phyloP scores from a whole-genome alignment of 2,797 vertebrate species.

The Phrynocephalus guinanensis region DNA sequence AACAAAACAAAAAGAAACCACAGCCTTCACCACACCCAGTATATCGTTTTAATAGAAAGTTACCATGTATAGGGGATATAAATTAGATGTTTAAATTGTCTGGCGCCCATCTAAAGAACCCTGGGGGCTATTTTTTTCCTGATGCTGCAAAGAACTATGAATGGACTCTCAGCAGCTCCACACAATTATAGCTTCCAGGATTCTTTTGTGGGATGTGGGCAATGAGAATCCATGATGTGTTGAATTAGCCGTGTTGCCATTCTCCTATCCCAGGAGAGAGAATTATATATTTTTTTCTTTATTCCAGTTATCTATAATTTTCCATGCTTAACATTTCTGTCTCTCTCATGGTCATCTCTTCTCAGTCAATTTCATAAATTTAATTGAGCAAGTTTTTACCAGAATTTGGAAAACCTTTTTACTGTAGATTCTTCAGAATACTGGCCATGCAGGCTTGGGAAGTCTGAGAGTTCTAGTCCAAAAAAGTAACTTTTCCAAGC shows the following conservation, averaged over 20 bases:
- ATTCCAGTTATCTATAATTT: not conserved
- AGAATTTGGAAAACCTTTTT: no score
- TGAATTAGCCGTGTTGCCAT: not conserved
- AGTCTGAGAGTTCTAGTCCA: no score
- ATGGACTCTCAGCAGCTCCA: not conserved
- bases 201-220: not conserved
- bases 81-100: not conserved
- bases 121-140: not conserved
- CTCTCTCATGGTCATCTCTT: not conserved
- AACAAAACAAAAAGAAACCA: not conserved
- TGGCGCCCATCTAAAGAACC: not conserved
- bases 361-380: constrained; percentile 2
- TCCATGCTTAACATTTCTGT: not conserved
- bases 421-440: no score
- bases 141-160: not conserved
- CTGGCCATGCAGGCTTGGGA: no score
- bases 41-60: not conserved
- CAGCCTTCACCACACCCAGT: no score
- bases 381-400: not conserved
- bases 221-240: not conserved
- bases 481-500: no score
- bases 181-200: not conserved
- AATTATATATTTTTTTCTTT: not conserved
- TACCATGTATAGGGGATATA: not conserved
- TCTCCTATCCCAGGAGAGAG: not conserved